Conservation (phyloP, 1,140 invertebrate species). For the Drosophila nebulosa region DNA sequence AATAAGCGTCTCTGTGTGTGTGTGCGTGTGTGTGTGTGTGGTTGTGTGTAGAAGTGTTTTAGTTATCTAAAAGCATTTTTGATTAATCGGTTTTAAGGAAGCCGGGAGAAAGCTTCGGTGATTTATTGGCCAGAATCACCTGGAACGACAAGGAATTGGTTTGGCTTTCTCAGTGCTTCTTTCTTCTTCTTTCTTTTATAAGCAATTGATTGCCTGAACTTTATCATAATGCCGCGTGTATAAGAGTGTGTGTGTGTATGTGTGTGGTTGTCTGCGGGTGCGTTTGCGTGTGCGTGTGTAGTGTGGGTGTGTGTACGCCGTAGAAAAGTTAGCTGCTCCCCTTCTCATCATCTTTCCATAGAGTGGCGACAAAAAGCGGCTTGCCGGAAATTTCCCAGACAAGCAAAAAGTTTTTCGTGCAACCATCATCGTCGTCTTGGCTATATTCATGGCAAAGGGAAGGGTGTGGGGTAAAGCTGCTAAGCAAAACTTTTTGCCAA, state of each 20-base stretch:
- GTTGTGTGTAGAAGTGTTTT: too few relatives aligned
- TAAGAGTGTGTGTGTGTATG: neutral
- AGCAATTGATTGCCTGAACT: slow-evolving; percentile 46
- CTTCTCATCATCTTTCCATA: neutral
- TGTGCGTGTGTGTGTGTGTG: neutral
- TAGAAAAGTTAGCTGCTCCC: neutral
- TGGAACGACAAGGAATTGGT: slow-evolving; percentile 16
- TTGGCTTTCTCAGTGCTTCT: slow-evolving; percentile 11
- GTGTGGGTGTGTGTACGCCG: neutral
- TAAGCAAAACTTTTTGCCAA: slow-evolving; percentile 48
- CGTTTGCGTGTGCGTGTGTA: neutral
- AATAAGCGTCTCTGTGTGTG: neutral
- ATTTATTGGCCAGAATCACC: slow-evolving; percentile 56
- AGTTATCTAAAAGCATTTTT: slow-evolving; percentile 50
- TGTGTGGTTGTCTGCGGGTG: neutral
- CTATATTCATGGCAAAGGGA: neutral
- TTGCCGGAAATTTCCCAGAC: slow-evolving; percentile 51
- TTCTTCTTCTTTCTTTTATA: slow-evolving; percentile 27
- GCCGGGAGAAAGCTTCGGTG: slow-evolving; percentile 27
- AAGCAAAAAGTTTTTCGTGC: slow-evolving; percentile 44
- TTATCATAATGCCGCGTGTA: slow-evolving; percentile 37
- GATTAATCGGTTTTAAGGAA: slow-evolving; percentile 46
- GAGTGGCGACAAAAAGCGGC: slow-evolving; percentile 36
- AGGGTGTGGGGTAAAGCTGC: slow-evolving; percentile 4
- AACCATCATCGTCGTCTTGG: slow-evolving; percentile 1